Evolutionary conservation across 2,797 vertebrate genomes (phyloP).

Genomic region (Sardinella longiceps): DNA sequence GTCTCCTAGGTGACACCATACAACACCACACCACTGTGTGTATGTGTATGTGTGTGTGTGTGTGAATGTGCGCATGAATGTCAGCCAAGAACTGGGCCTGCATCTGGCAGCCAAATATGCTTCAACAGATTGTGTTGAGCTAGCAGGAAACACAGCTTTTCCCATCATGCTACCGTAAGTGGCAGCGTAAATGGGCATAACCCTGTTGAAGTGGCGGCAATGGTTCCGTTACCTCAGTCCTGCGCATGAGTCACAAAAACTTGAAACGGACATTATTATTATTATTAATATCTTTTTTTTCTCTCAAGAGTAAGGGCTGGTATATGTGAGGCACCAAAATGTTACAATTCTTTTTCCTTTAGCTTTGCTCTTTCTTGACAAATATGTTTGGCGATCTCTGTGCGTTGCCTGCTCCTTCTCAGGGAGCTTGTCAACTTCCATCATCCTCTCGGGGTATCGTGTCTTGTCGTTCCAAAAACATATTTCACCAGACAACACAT

Average conservation of each 20-base stretch:
- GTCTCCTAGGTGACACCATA: constrained; percentile 45
- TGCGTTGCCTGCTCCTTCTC: constrained; percentile 62
- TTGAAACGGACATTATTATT: constrained; percentile 43
- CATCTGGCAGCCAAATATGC: constrained; percentile 36
- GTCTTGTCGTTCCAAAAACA: neutral
- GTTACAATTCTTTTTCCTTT: neutral
- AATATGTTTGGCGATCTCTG: constrained; percentile 52
- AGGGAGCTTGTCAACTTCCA: constrained; percentile 55
- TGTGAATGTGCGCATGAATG: constrained; percentile 11
- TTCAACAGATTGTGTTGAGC: constrained; percentile 32
- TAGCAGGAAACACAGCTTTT: constrained; percentile 34
- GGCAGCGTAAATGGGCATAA: constrained; percentile 35
- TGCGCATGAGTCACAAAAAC: constrained; percentile 55
- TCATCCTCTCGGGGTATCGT: constrained; percentile 22
- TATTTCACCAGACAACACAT: neutral
- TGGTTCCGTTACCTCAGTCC: constrained; percentile 58
- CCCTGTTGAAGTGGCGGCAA: constrained; percentile 45
- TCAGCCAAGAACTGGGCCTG: constrained; percentile 27
- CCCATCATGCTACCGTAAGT: constrained; percentile 18
- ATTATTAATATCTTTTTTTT: neutral
- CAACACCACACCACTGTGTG: constrained; percentile 29
- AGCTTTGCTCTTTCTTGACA: constrained; percentile 51
- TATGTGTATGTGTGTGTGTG: neutral
- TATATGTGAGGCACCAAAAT: neutral
- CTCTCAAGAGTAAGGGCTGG: neutral